Evolutionary conservation across 2,797 vertebrate genomes (phyloP), one percentile per base, ranked within the genome.

Genomic region (Buceros bicornis): DNA sequence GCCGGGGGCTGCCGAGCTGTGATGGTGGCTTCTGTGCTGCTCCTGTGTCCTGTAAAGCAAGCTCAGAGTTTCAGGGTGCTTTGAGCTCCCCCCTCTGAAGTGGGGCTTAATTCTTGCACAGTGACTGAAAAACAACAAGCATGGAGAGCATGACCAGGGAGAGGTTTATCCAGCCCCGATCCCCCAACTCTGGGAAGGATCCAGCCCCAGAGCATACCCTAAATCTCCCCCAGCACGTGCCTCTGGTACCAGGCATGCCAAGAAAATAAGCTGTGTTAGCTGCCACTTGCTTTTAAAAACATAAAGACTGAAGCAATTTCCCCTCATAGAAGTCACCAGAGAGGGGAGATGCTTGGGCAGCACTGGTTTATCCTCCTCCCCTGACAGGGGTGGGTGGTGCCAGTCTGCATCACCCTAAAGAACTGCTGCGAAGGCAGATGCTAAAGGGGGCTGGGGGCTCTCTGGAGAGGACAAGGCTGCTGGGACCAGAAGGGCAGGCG

Each of bases 111-210:
- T 40, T 45, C 51, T 31, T 50, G 35, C 74, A 42, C 2, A 0
- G 62, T 2, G 2, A 7, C 3, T 13, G 0, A 22, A n/a, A 3
- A 31, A 0, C 48, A 9, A 7, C 8, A 14, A 43, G 45, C 71
- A 53, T 1, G 1, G 7, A 20, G 40, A 10, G 50, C 24, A 5
- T 1, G 4, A 16, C 17, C 45, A 9, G 57, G 29, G 24, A 5
- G 40, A 51, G 77, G 43, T 21, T 81, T 43, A 3, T 3, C 21
- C 65, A 60, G 70, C 72, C 16, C 74, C 0, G 43, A 8, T 6
- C 5, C 71, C 37, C 37, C 37, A 26, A 1, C 13, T 10, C 40
- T 6, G 45, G 81, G 53, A 21, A 56, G 72, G 40, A 24, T 28
- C 51, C 76, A 28, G 60, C 73, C 64, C 21, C 28, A 53, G 16